Base-by-base conservation (phyloP, 53 echinoderm and acorn worm species). In the Patiria pectinifera region DNA sequence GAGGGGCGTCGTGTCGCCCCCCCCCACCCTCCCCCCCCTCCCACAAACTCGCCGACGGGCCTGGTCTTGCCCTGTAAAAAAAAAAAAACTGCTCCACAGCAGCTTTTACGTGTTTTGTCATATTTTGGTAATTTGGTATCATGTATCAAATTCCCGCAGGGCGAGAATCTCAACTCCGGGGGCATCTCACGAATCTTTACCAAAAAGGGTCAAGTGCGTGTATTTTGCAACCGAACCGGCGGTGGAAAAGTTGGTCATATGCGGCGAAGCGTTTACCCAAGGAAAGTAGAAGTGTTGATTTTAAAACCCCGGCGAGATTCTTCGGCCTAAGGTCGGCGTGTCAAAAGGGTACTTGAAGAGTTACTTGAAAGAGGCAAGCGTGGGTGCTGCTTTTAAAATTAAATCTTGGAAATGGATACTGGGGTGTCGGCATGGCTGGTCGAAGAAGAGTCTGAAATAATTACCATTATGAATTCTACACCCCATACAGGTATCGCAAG, bases 181-280 rank as follows among this genome's bases (percentile, higher is more conserved):
- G 74, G 4, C 15, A 66, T 18, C 24, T 21, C 3, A 23, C 19
- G 74, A 2, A 70, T 74, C 23, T 74, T 24, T 66, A 69, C 15
- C 19, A 23, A 18, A 23, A n/a, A 21, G 43, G 82, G 82, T 82
- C 82, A 59, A 82, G 82, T 35, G 82, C 59, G 59, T 43, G 22
- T 19, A 18, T 23, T 43, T 82, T 43, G 82, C 13, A 22, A 82
- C 24, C 2, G 58, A 82, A 59, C 2, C 76, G 25, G 59, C 82
- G 58, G n/a, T 6, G 82, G 46, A 11, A 82, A 59, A 82, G 80
- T 79, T 47, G 80, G 80, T 79, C 80, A 79, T 2, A 3, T 47
- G 80, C 19, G 48, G 80, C 80, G 45, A 45, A 3, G 80, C 80
- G 80, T 79, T 79, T 79, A 79, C 48, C 80, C 80, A 79, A 45